A percentile compares a stretch with the other conserved stretches of the same genome.
Evolutionary conservation across 2,797 vertebrate genomes (phyloP).

Genomic region (Brachyalestes nurse): DNA sequence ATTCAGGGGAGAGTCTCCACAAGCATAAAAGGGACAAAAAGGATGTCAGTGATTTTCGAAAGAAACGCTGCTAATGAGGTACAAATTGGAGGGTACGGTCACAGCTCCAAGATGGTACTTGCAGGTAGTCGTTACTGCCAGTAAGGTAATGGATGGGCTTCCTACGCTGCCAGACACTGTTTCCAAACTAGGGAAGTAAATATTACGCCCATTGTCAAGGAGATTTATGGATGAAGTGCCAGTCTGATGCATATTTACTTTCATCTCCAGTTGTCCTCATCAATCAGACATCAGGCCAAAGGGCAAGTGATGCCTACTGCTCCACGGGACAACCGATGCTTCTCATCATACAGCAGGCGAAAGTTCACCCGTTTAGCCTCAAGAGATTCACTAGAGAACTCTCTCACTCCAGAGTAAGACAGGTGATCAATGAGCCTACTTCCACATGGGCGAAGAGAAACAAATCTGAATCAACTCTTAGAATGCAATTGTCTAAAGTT

Average conservation of each 20-base stretch:
- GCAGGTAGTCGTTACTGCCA: neutral
- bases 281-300: constrained; percentile 37
- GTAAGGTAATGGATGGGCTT: neutral
- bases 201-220: constrained; percentile 8
- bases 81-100: constrained; percentile 16
- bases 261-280: constrained; percentile 24
- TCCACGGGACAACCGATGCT: neutral
- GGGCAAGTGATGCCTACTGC: neutral
- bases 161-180: neutral
- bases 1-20: neutral
- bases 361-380: constrained; percentile 4
- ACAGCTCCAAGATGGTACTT: neutral
- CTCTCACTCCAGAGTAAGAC: neutral
- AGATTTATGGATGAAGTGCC: constrained; percentile 21
- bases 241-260: constrained; percentile 47
- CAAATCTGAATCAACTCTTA: constrained; percentile 10
- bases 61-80: constrained; percentile 24
- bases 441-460: constrained; percentile 24
- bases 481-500: too few species aligned
- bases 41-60: neutral
- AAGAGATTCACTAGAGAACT: neutral
- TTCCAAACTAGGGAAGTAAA: constrained; percentile 1
- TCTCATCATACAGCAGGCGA: neutral
- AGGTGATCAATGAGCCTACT: constrained; percentile 39
- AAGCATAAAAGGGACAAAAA: neutral